Base-by-base conservation (phyloP, 2,888 invertebrate genomes). In the Harpalus rufipes region DNA sequence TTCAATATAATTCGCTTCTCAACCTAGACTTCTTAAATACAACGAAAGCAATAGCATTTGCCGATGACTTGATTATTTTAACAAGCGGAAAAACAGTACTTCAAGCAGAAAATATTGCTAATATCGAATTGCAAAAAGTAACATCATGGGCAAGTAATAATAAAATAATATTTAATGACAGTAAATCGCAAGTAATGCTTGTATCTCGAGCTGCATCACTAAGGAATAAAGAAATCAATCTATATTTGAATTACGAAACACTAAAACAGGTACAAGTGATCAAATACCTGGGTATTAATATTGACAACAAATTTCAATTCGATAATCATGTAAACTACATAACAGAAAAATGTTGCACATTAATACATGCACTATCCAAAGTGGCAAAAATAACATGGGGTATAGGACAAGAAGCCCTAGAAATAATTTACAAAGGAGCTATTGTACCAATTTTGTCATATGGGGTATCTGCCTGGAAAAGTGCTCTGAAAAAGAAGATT, bases 61-160 rank as follows among this genome's bases (percentile, higher is more conserved):
- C 56, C 6, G 56, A 6, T 10, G 56, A 56, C 5, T 56, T 56
- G 56, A 4, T 56, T 56, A 56, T 56, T n/a, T 8, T 56, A 56
- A 56, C 56, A 56, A n/a, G 56, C 5, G 56, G 12, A 56, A 56
- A 56, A 56, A 14, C 56, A 51, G n/a, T 14, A 56, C 5, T 56
- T 56, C 32, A 56, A n/a, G 56, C 56, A 56, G 56, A 56, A 56
- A 56, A 56, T 56, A 56, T 56, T 56, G 56, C n/a, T 7, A 56
- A n/a, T 14, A 56, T 56, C 5, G 56, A 56, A 5, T 5, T 56
- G 6, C 12, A 56, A 56, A 56, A 56, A 56, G 10, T 32, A 4
- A 32, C 32, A 32, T 32, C 32, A 32, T 5, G 32, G 32, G 32
- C 32, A 32, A 32, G 32, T 5, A 32, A 32, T 5, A 32, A 32